Evolutionary conservation across 2,797 vertebrate genomes (phyloP).

Genomic region (Phoxinus dragarum): DNA sequence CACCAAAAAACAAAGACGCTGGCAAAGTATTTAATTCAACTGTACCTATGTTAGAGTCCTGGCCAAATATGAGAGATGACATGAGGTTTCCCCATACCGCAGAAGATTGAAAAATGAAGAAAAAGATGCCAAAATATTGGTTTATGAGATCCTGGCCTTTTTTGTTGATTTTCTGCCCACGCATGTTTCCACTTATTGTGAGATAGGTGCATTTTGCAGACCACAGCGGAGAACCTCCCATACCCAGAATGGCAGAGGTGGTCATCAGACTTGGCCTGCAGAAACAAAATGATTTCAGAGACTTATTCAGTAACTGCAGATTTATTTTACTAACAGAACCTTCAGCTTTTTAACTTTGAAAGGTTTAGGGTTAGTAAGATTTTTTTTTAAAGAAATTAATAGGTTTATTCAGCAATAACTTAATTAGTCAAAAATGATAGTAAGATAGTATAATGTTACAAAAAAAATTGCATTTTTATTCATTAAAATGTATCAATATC

Average conservation of each 20-base stretch:
- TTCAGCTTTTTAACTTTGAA: background rate
- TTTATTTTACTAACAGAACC: background rate
- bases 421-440: background rate
- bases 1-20: background rate
- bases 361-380: background rate
- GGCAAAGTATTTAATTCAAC: background rate
- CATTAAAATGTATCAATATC: no score
- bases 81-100: slow-evolving; percentile 95
- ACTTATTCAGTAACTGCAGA: background rate
- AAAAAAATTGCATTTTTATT: no score
- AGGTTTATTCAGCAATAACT: background rate
- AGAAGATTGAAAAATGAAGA: slow-evolving; percentile 91
- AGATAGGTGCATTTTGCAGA: slow-evolving; percentile 94
- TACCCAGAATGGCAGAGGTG: slow-evolving; percentile 89
- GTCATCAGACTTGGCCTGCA: slow-evolving; percentile 91
- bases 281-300: background rate
- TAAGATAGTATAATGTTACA: background rate
- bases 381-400: background rate
- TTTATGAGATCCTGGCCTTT: slow-evolving; percentile 84
- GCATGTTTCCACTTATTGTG: slow-evolving; percentile 82
- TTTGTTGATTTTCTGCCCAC: slow-evolving; percentile 76
- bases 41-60: slow-evolving; percentile 80
- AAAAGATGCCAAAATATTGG: slow-evolving; percentile 95
- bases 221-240: slow-evolving; percentile 93
- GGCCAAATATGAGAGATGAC: slow-evolving; percentile 90